Conservation (phyloP, 2,113 vertebrate species). For the cat (Felis catus) region F.catus_Fca126_mat1.0 CM031427.1:20973001-20973500, state of each 20-base stretch:
- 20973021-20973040: background rate
- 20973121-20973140: background rate
- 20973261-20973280: background rate
- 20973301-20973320: constrained; percentile 26
- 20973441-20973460: constrained; percentile 60
- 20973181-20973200: background rate
- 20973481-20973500: background rate
- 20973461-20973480: background rate
- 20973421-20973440: constrained; percentile 60
- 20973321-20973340: constrained; percentile 22
- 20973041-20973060: rapidly evolving
- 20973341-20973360: background rate
- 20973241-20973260: background rate
- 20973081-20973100: background rate
- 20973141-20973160: too few relatives aligned
- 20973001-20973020: background rate
- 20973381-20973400: background rate
- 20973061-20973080: background rate
- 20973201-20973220: background rate
- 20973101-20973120: background rate
- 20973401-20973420: background rate
- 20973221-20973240: constrained; percentile 3
- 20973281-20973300: constrained; percentile 9
- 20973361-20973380: constrained; percentile 48
- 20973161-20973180: background rate